A percentile compares a stretch with the other conserved stretches of the same genome.
These are phyloP conservation scores for Orchestes rusci DNA, from an alignment of 2,888 invertebrate species.

Conservation along the genomic window DNA sequence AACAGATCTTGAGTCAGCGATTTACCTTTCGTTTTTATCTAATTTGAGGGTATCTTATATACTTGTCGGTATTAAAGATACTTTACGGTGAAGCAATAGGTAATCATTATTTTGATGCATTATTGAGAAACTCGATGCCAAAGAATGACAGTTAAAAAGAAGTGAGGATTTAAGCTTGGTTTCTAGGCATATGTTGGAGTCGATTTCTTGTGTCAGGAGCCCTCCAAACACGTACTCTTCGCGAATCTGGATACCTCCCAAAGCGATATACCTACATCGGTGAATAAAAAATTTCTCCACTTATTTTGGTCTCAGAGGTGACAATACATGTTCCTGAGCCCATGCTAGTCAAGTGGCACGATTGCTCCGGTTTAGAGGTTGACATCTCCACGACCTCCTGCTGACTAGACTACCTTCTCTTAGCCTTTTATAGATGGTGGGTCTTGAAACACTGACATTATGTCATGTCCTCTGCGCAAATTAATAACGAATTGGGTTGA, in stretches of 20 bases:
- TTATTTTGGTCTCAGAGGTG: not conserved
- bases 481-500: not conserved
- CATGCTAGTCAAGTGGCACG: not conserved
- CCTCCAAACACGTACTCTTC: not conserved
- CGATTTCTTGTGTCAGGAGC: not conserved
- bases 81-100: too few relatives aligned
- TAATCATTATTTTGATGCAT: too few relatives aligned
- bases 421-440: not conserved
- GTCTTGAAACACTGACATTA: not conserved
- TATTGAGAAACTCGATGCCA: too few relatives aligned
- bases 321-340: conserved; percentile 7
- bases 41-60: too few relatives aligned
- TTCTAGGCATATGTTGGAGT: conserved; percentile 1
- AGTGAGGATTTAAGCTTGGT: too few relatives aligned
- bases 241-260: not conserved
- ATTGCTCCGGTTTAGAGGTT: not conserved
- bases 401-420: not conserved
- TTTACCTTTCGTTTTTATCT: too few relatives aligned
- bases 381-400: not conserved
- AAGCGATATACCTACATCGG: not conserved
- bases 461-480: not conserved
- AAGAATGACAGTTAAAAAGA: too few relatives aligned
- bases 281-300: not conserved
- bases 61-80: too few relatives aligned
- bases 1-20: too few relatives aligned